These are phyloP conservation scores for Phortica okadai DNA, from an alignment of 2,888 invertebrate species.

Conservation along the genomic window DNA sequence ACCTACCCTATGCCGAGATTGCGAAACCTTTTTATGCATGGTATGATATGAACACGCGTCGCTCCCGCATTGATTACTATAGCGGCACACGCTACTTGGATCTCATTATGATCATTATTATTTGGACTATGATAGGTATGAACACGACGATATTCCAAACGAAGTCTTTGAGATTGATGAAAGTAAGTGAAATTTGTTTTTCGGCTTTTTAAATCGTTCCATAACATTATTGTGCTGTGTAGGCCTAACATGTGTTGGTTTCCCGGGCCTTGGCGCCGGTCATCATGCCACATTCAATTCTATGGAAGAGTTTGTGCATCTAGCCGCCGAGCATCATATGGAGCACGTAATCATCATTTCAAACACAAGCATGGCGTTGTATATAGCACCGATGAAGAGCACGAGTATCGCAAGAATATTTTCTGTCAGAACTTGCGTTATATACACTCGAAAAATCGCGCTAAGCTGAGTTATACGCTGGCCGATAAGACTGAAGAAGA, in stretches of 20 bases:
- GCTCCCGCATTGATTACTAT: no score
- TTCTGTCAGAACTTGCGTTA: constrained; percentile 92
- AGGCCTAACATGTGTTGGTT: constrained; percentile 84
- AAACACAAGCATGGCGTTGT: constrained; percentile 83
- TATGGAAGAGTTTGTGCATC: constrained; percentile 92
- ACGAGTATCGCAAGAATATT: constrained; percentile 82
- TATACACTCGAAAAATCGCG: constrained; percentile 89
- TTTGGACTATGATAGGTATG: constrained; percentile 85
- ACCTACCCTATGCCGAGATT: no score
- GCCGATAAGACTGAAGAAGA: constrained; percentile 88
- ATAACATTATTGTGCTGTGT: not conserved
- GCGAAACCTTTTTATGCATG: no score
- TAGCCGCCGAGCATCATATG: constrained; percentile 85
- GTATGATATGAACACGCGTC: no score
- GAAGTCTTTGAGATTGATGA: constrained; percentile 83
- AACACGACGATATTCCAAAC: constrained; percentile 82
- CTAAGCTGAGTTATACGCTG: constrained; percentile 83
- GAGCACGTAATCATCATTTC: constrained; percentile 85
- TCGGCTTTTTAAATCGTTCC: not conserved
- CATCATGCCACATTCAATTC: constrained; percentile 93
- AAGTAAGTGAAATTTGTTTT: constrained; percentile 76
- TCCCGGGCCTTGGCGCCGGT: constrained; percentile 93
- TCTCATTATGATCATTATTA: constrained; percentile 98
- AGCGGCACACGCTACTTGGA: no score
- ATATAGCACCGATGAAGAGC: constrained; percentile 83